Evolutionary conservation across 2,888 invertebrate genomes (phyloP), one percentile per base, ranked within the genome.

Genomic region (Isoperla grammatica): DNA sequence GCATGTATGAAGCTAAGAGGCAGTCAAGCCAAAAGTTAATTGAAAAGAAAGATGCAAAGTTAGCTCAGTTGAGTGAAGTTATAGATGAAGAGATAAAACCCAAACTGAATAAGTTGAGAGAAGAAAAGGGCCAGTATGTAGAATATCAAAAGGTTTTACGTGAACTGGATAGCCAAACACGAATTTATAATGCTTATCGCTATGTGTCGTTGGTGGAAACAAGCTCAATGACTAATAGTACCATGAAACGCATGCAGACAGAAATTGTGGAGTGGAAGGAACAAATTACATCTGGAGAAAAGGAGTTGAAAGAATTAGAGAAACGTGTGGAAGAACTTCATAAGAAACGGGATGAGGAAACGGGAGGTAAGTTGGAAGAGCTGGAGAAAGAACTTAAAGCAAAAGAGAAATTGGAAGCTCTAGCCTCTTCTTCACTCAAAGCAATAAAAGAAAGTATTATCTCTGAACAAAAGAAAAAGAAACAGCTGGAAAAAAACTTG

Each of bases 1-100:
- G 91, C 68, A 88, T 96, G 86, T 99, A 98, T 73, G 97, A 99
- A 74, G 83, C 85, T 1, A 99, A 99, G 73, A 91, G 92, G 66
- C 88, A 90, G 69, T 82, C 83, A 2, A 89, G 95, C 0, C 83
- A 90, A 65, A 90, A 86, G 70, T 88, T 88, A 0, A 92, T 99
- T 59, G 89, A 89, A 64, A 95, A 91, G 71, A 99, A 99, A 72
- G 93, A 98, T 73, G 83, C 84, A 1, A 95, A 94, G 73, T 79
- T 99, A 1, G 78, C 82, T 35, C 95, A 97, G 73, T 87, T 98
- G 20, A 86, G 89, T 73, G 80, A 82, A 63, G 90, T 90, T 75
- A 78, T 89, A 19, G 78, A 74, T 56, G 95, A 97, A 72, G 95
- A 95, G 71, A 88, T 99, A 57, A 84, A 86, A n/a, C 98, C 98